Base-by-base conservation (phyloP, 2,113 vertebrate species). In the Rousettus leschenaultii region DNA sequence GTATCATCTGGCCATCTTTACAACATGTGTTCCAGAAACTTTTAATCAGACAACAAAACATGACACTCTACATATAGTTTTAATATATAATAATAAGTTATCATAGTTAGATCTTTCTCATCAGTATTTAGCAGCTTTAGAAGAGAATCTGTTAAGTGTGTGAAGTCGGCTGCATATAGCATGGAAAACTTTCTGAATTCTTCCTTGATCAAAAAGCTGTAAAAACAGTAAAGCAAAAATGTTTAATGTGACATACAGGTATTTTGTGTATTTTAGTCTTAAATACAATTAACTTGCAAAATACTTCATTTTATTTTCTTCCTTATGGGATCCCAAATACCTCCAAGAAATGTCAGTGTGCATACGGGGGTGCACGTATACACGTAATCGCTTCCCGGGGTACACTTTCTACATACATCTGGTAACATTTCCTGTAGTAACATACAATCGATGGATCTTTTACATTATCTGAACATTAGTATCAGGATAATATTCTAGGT, bases 141-240 rank as follows among this genome's bases (percentile, higher is more conserved):
- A 92, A 95, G 97, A 97, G 73, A 98, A 95, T 97, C 98, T 98
- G 98, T 98, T 98, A 98, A 98, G 96, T 98, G 97, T 94, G 96
- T 95, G 97, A 98, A 98, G 97, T 97, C 98, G 98, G 95, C 92
- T 98, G 94, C 97, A 98, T 89, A 98, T 95, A 71, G 96, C 97
- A 98, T 97, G 97, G 96, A 98, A 98, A 97, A 98, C 97, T 98
- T 98, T 99, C 95, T 98, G 97, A 97, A 98, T 97, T 98, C 98
- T 98, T 98, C 97, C 95, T 98, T 98, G 98, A 97, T 96, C 94
- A 98, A 98, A 98, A 97, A 97, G 98, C 98, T 99, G 98, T 94
- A 99, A 98, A 97, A 99, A 96, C 97, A 98, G 98, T 98, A 98
- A 18, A 97, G 77, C 75, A 73, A 93, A 97, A 95, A 96, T 86